Percentiles rank a stretch among this genome's conserved stretches.
phyloP scores from a whole-genome alignment of 2,888 invertebrate species.

The Germaria angustata region DNA sequence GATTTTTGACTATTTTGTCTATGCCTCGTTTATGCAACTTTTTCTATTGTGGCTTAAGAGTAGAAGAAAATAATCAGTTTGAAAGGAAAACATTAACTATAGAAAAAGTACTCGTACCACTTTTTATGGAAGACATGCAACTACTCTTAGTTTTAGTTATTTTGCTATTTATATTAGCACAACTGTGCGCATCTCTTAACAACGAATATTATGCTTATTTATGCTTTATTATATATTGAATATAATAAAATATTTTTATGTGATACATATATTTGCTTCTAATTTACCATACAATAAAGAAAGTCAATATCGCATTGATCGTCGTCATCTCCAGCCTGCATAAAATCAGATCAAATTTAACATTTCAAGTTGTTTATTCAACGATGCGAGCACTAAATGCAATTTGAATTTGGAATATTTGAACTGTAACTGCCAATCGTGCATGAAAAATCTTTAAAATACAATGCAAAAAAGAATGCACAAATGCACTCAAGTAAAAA shows the following conservation, averaged over 20 bases:
- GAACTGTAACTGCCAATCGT: constrained; percentile 78
- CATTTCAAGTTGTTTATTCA: too few species aligned
- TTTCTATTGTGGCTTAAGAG: too few species aligned
- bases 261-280: constrained; percentile 7
- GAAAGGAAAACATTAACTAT: too few species aligned
- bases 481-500: background rate
- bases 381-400: constrained; percentile 6
- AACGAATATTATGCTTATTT: constrained; percentile 41
- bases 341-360: constrained; percentile 53
- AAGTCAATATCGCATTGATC: constrained; percentile 36
- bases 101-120: too few species aligned
- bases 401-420: constrained; percentile 73
- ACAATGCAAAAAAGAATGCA: background rate
- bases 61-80: too few species aligned
- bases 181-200: background rate
- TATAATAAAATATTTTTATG: constrained; percentile 61
- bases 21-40: too few species aligned
- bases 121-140: too few species aligned
- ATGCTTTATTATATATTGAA: constrained; percentile 57
- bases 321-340: constrained; percentile 35
- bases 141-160: background rate
- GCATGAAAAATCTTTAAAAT: constrained; percentile 70
- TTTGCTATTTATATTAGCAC: background rate
- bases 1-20: too few species aligned
- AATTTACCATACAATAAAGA: constrained; percentile 50